phyloP scores from a whole-genome alignment of 2,888 invertebrate genomes.

The Trypoxylon attenuatum region DNA sequence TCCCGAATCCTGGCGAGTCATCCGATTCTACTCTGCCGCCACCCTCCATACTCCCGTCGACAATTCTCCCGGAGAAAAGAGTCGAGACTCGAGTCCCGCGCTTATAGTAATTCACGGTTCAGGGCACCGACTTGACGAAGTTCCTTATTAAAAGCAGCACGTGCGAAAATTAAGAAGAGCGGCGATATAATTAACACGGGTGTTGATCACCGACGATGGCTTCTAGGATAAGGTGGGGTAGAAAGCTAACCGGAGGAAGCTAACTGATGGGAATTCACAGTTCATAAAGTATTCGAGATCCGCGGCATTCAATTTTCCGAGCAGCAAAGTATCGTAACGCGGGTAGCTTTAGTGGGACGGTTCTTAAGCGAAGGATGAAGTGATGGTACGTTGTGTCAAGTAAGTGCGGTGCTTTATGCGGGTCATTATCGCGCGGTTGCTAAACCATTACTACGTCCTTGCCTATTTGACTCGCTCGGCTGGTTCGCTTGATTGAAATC shows the following conservation, averaged over 20 bases:
- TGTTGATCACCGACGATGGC: not conserved
- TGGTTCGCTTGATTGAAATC: constrained; percentile 22
- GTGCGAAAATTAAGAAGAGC: not conserved
- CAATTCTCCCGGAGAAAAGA: too few species aligned
- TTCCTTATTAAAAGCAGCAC: too few species aligned
- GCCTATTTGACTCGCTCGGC: constrained; percentile 21
- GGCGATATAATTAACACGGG: not conserved
- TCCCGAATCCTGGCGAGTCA: too few species aligned
- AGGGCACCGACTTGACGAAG: too few species aligned
- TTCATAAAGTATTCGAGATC: not conserved
- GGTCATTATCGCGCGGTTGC: constrained; percentile 31
- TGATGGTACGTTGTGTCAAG: constrained; percentile 30
- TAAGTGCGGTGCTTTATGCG: constrained; percentile 23
- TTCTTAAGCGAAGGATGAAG: constrained; percentile 32
- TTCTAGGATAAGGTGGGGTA: not conserved
- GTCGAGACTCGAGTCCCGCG: too few species aligned
- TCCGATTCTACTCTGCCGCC: too few species aligned
- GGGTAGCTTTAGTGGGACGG: not conserved
- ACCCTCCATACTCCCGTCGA: too few species aligned
- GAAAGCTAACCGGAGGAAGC: not conserved
- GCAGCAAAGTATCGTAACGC: not conserved
- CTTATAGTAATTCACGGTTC: too few species aligned
- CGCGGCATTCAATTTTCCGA: not conserved
- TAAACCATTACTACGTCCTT: constrained; percentile 23
- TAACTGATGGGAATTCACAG: not conserved